Evolutionary conservation across 2,797 vertebrate species (phyloP).

Genomic region (Hyperoplus immaculatus): DNA sequence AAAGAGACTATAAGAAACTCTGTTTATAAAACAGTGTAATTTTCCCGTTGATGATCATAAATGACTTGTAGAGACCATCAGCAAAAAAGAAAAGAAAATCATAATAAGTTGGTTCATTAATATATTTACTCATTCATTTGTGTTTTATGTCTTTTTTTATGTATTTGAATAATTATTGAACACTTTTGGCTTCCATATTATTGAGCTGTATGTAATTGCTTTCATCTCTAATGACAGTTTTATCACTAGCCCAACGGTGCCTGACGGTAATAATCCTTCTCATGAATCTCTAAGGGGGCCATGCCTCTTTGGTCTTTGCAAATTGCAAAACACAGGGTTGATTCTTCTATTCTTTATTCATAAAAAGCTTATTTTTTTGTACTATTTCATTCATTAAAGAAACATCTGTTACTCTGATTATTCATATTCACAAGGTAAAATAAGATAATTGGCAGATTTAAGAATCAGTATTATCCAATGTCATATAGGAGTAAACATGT

Average conservation of each 20-base stretch:
- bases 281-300: not conserved
- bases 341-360: not conserved
- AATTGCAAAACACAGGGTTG: too few species aligned
- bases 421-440: not conserved
- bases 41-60: too few species aligned
- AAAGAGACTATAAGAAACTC: too few species aligned
- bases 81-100: not conserved
- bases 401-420: not conserved
- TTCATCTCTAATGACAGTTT: conserved; percentile 21
- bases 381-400: not conserved
- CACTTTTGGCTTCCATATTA: not conserved
- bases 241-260: conserved; percentile 1
- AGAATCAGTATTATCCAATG: too few species aligned
- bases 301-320: too few species aligned
- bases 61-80: too few species aligned
- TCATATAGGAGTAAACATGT: not conserved
- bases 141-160: not conserved
- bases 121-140: not conserved
- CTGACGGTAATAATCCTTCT: conserved; percentile 20
- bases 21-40: too few species aligned
- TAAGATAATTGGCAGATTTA: not conserved
- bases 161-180: not conserved
- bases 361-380: not conserved
- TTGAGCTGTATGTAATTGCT: conserved; percentile 14
- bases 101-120: not conserved